These are phyloP conservation scores for Sphenopsis melanotis DNA, from an alignment of 2,797 vertebrate species.

Conservation along the genomic window DNA sequence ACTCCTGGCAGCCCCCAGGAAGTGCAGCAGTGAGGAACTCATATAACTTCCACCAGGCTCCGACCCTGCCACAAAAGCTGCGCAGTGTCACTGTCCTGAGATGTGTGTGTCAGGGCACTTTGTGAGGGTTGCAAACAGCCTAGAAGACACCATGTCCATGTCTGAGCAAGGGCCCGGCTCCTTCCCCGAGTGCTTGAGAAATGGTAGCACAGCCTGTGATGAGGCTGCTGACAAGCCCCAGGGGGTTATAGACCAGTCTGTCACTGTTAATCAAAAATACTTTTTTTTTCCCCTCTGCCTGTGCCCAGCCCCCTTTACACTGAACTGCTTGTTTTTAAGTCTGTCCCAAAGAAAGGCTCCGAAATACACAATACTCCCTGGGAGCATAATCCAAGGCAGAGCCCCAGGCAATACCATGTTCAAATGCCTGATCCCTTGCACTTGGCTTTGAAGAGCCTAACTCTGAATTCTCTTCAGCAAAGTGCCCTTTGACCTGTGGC, in stretches of 20 bases:
- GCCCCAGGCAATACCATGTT: neutral
- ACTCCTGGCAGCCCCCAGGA: neutral
- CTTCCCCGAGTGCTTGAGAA: neutral
- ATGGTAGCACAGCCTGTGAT: neutral
- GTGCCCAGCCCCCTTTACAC: neutral
- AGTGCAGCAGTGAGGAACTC: neutral
- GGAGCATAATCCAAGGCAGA: neutral
- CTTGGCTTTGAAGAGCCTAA: neutral
- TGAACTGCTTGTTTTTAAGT: neutral
- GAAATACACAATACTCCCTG: neutral
- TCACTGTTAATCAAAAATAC: neutral
- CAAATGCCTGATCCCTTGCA: neutral
- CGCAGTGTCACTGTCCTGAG: neutral
- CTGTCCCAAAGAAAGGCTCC: neutral
- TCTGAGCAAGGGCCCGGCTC: rapidly evolving
- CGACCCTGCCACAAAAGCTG: neutral
- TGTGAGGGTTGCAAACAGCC: neutral
- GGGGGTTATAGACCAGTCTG: neutral
- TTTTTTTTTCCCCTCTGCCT: rapidly evolving
- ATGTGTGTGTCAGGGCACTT: neutral
- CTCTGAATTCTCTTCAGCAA: neutral
- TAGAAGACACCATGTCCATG: neutral
- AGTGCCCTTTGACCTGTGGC: neutral
- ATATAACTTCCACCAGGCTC: neutral
- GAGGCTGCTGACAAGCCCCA: neutral